Percentiles rank a stretch among this genome's conserved stretches.
phyloP scores from a whole-genome alignment of 2,888 invertebrate species.

The Argyra leucocephala region DNA sequence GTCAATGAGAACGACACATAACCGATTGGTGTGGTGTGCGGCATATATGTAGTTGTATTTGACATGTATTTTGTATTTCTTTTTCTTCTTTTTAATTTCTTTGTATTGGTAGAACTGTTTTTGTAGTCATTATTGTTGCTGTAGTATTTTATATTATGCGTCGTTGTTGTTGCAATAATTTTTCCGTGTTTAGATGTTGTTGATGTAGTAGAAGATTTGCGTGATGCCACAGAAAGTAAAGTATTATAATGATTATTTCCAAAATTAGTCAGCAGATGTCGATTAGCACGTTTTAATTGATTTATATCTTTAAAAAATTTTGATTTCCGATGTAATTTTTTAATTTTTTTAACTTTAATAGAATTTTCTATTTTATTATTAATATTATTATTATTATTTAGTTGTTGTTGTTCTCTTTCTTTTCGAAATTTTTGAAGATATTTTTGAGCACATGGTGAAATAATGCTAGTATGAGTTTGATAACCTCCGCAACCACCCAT shows the following conservation, averaged over 20 bases:
- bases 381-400: conserved; percentile 8
- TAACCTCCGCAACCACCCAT: conserved; percentile 27
- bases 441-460: conserved; percentile 12
- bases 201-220: conserved; percentile 18
- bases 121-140: neutral
- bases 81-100: neutral
- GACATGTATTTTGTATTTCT: neutral
- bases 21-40: conserved; percentile 16
- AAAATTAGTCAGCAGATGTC: conserved; percentile 39
- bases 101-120: neutral
- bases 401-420: conserved; percentile 15
- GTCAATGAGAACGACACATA: conserved; percentile 6
- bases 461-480: conserved; percentile 17
- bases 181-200: conserved; percentile 13
- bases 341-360: conserved; percentile 19
- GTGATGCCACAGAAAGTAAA: conserved; percentile 8
- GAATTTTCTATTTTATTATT: conserved; percentile 12
- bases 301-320: conserved; percentile 26
- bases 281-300: conserved; percentile 40
- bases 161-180: conserved; percentile 13
- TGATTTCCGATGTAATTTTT: neutral
- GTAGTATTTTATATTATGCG: neutral
- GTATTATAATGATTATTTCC: conserved; percentile 29
- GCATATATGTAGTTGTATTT: conserved; percentile 18
- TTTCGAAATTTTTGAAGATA: conserved; percentile 11